Evolutionary conservation across 2,888 invertebrate genomes (phyloP), one percentile per base, ranked within the genome.

Genomic region (Torymus tubicola): DNA sequence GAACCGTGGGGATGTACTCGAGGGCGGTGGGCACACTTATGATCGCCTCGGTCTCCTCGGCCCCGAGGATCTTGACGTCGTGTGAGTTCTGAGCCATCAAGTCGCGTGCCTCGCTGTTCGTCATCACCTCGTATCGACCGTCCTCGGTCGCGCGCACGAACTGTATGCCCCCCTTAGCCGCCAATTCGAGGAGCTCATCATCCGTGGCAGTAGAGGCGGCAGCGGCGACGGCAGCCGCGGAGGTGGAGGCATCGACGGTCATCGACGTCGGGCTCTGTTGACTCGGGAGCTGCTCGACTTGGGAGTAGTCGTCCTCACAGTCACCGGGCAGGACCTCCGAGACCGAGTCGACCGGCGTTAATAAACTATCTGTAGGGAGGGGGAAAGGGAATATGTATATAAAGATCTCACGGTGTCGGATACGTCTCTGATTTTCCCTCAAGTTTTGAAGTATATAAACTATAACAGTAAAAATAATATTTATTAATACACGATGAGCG

Each of bases 141-240:
- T 91, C 91, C 67, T 90, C 91, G 13, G 90, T 89, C 13, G 91
- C 90, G 2, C 91, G 87, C 52, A 91, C 90, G 82, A 91, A 91
- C 84, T 91, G 91, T 81, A 91, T 91, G 67, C 89, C 91, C 64
- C 90, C 91, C 82, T 89, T 89, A 50, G 89, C 90, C 16, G 91
- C 91, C 65, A 91, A 86, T 80, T 91, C 91, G 78, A 91, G 84
- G 58, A 91, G 83, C 82, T 90, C 90, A 65, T 90, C 90, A 78
- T 89, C 90, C 50, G 87, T 85, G 57, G 86, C 82, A 58, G 50
- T 64, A 16, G 24, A 24, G 14, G 14, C 3, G 1, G 18, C 31
- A 11, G 78, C 57, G 78, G 18, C 24, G 31, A 73, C 24, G 80
- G 58, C 58, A 13, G 24, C 53, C 4, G 14, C 3, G 2, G 18